Conservation (phyloP, 2,113 vertebrate species). For the Climacteris rufus region DNA sequence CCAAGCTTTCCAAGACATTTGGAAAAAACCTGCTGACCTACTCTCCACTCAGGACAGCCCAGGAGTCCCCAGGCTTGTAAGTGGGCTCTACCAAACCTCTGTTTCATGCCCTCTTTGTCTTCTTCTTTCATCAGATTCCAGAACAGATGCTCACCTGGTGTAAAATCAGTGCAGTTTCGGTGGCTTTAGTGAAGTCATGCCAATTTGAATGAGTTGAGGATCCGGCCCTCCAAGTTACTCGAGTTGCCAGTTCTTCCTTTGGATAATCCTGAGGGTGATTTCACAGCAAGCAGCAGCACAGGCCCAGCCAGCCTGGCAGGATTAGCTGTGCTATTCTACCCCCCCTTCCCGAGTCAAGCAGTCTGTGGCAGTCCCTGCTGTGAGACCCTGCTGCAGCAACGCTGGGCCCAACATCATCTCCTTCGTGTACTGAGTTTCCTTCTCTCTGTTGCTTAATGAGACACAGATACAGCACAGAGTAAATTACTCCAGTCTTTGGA, state of each 20-base stretch:
- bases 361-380: neutral
- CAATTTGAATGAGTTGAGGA: constrained; percentile 50
- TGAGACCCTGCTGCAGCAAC: neutral
- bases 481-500: neutral
- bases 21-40: neutral
- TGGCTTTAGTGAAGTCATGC: constrained; percentile 54
- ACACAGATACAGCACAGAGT: neutral
- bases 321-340: neutral
- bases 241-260: constrained; percentile 50
- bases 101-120: neutral
- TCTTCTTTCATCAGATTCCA: neutral
- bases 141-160: neutral
- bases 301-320: constrained; percentile 56
- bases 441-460: neutral
- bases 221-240: constrained; percentile 50
- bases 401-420: neutral
- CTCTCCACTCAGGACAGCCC: neutral
- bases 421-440: neutral
- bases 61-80: neutral
- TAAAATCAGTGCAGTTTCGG: constrained; percentile 14
- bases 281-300: constrained; percentile 56
- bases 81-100: neutral
- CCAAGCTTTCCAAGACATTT: neutral
- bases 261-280: constrained; percentile 58
- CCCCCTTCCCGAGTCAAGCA: neutral